Evolutionary conservation across 2,797 vertebrate species (phyloP), one percentile per base, ranked within the genome.

Genomic region (Macrochelys suwanniensis): DNA sequence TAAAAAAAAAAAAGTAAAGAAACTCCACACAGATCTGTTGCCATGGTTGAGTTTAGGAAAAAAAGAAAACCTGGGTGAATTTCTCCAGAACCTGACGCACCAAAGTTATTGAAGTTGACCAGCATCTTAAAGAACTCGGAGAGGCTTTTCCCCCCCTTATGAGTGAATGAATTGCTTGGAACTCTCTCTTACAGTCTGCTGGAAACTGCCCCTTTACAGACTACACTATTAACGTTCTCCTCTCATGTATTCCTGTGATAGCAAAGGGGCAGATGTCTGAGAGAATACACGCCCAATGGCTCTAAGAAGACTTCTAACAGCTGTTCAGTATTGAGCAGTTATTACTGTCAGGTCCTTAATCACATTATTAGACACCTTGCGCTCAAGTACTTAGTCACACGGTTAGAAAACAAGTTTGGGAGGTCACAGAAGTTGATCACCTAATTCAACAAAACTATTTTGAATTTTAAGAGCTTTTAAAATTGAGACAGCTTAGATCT

Each of bases 301-400:
- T 89, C 21, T 50, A 56, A 88, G 94, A 87, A 76, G 37, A 4
- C 50, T 26, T 50, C 59, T 90, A 83, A 78, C 42, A 82, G 13
- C 71, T 94, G 42, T 74, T 89, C 90, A 51, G 5, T 8, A 47
- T 49, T 65, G 21, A 95, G n/a, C 82, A 95, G 77, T 12, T 59
- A 21, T 54, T 80, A 89, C 54, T 76, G 7, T 84, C 76, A 92
- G 31, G 50, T 94, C 87, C 85, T 91, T 89, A 97, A 96, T 87
- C 31, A 50, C 4, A 88, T 11, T 54, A 94, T 80, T 87, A 84
- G 85, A 88, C 77, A 5, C 45, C 47, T 80, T 94, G 4, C 45
- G 59, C 88, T 86, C 51, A 89, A 94, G 12, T 77, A 49, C 23
- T 80, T 95, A 81, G 13, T 45, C 37, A 89, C 79, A 53, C 85